These are phyloP conservation scores for Tyria jacobaeae DNA, from an alignment of 2,888 invertebrate genomes.

Conservation along the genomic window DNA sequence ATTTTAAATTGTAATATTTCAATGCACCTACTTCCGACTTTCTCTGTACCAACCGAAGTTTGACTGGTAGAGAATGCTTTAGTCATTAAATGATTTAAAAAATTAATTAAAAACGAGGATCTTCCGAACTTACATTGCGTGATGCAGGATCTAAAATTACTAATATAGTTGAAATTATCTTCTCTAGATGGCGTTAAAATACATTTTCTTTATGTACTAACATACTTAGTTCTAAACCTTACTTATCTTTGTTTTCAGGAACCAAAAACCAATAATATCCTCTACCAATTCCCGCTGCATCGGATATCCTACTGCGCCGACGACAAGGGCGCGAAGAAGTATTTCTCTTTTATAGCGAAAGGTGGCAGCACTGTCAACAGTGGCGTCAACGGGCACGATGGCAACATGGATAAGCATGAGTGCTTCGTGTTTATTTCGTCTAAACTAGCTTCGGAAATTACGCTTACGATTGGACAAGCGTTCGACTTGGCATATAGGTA, in stretches of 20 bases:
- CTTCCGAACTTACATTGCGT: not conserved
- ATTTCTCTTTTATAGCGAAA: constrained; percentile 98
- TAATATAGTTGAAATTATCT: not conserved
- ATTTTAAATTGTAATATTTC: no score
- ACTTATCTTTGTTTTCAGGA: constrained; percentile 81
- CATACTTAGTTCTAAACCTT: not conserved
- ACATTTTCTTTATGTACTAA: not conserved
- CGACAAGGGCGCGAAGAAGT: constrained; percentile 98
- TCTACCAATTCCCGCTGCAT: constrained; percentile 98
- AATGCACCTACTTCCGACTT: no score
- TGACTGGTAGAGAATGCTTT: no score
- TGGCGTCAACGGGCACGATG: constrained; percentile 73
- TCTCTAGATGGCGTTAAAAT: not conserved
- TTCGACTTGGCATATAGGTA: constrained; percentile 98
- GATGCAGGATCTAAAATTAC: not conserved
- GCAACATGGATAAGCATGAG: constrained; percentile 90
- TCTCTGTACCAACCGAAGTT: no score
- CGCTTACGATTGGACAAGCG: constrained; percentile 98
- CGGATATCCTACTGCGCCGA: constrained; percentile 99
- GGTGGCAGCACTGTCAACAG: constrained; percentile 46
- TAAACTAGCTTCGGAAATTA: constrained; percentile 98
- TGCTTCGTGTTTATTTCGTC: constrained; percentile 99
- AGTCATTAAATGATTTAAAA: no score
- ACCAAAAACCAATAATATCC: constrained; percentile 91
- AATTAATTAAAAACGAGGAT: no score